A percentile compares a stretch with the other conserved stretches of the same genome.
These are phyloP conservation scores for Enteromius thamalakanensis DNA, from an alignment of 2,797 vertebrate species.

Conservation along the genomic window DNA sequence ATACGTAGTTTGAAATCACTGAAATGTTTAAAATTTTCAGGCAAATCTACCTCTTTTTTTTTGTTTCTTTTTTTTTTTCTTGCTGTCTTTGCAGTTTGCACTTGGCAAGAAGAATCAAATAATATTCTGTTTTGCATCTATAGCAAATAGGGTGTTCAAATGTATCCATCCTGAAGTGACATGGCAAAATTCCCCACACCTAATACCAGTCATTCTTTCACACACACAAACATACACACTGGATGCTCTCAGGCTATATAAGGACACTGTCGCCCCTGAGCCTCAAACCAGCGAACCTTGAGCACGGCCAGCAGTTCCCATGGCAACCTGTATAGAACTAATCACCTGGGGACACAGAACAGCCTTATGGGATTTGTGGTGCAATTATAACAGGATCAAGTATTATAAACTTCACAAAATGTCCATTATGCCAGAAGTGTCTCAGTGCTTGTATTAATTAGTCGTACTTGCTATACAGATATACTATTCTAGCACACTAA, in stretches of 20 bases:
- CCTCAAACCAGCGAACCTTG: constrained; percentile 44
- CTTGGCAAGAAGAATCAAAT: neutral
- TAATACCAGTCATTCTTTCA: constrained; percentile 15
- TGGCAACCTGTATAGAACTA: constrained; percentile 48
- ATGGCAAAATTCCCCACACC: constrained; percentile 36
- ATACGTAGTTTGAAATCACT: neutral
- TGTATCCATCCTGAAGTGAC: neutral
- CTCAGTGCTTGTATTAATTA: neutral
- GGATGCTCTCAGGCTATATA: constrained; percentile 31
- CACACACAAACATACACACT: constrained; percentile 19
- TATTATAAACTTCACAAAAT: constrained; percentile 25
- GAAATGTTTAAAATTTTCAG: neutral
- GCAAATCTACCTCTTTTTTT: neutral
- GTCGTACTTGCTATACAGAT: neutral
- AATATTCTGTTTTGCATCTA: too few relatives aligned
- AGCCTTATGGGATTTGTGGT: constrained; percentile 51
- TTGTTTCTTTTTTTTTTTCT: too few relatives aligned
- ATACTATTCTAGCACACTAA: neutral
- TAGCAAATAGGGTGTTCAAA: neutral
- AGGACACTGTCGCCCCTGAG: constrained; percentile 43
- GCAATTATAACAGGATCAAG: constrained; percentile 34
- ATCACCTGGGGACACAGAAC: constrained; percentile 49
- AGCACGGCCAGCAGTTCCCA: constrained; percentile 56
- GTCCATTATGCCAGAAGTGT: neutral
- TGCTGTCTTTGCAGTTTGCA: neutral